phyloP scores from a whole-genome alignment of 2,113 vertebrate genomes.

The Motacilla tschutschensis region DNA sequence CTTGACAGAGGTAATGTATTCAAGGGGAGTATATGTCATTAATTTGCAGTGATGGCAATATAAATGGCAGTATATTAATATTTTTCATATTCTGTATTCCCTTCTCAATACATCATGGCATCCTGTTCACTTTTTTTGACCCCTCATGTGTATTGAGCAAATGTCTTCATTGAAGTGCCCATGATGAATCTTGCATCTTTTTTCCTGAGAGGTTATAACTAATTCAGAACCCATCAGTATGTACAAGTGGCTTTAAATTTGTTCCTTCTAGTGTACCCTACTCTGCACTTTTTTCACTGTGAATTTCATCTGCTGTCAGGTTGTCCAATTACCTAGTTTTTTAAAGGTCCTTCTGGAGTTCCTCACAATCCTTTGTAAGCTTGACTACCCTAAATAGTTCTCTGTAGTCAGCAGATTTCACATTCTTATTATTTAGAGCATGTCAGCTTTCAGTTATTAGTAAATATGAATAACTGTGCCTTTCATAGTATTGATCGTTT shows the following conservation, averaged over 20 bases:
- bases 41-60: conserved; percentile 55
- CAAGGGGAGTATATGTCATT: conserved; percentile 44
- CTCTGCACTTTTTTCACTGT: conserved; percentile 59
- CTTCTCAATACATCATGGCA: conserved; percentile 41
- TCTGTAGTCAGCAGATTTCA: conserved; percentile 51
- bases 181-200: conserved; percentile 25
- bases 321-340: conserved; percentile 62
- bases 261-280: conserved; percentile 55
- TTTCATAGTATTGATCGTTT: conserved; percentile 29
- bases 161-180: conserved; percentile 17
- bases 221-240: conserved; percentile 61
- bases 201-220: conserved; percentile 55
- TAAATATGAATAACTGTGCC: conserved; percentile 35
- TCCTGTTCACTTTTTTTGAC: conserved; percentile 56
- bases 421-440: conserved; percentile 1
- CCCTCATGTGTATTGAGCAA: conserved; percentile 53
- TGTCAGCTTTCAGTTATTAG: conserved; percentile 54
- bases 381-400: conserved; percentile 53
- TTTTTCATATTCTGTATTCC: conserved; percentile 60
- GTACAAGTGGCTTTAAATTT: conserved; percentile 67
- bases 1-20: conserved; percentile 52
- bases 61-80: conserved; percentile 62
- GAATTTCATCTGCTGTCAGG: conserved; percentile 62
- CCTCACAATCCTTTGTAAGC: conserved; percentile 44
- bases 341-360: conserved; percentile 62